Conservation (phyloP, 2,797 vertebrate species). For the Acridotheres tristis region DNA sequence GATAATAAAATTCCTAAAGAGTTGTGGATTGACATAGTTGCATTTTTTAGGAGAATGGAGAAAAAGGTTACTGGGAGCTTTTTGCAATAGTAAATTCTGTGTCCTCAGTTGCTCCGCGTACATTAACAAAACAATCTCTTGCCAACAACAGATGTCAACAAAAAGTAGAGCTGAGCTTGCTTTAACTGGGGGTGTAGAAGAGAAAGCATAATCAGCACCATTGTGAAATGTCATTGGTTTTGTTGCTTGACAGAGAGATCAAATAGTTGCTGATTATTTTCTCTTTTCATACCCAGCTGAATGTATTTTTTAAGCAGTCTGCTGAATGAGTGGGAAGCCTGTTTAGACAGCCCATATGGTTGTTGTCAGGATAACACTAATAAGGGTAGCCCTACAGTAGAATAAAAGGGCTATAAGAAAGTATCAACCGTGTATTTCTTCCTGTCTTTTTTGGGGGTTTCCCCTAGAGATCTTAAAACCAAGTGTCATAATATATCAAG, state of each 20-base stretch:
- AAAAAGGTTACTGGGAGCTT: neutral
- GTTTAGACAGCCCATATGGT: neutral
- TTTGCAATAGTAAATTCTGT: neutral
- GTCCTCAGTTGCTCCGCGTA: neutral
- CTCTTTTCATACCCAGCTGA: neutral
- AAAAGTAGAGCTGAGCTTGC: slow-evolving; percentile 1
- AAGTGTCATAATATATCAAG: neutral
- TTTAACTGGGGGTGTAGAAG: neutral
- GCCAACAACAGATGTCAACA: slow-evolving; percentile 23
- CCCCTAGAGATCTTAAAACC: neutral
- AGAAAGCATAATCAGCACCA: slow-evolving; percentile 11
- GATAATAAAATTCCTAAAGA: slow-evolving; percentile 39
- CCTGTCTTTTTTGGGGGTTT: neutral
- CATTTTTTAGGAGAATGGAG: neutral
- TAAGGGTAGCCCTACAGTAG: neutral
- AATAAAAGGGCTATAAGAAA: neutral
- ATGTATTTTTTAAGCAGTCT: slow-evolving; percentile 6
- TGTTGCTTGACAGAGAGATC: slow-evolving; percentile 21
- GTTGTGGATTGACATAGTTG: neutral
- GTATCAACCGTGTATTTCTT: neutral
- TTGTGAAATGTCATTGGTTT: slow-evolving; percentile 30
- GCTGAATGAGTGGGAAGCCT: slow-evolving; percentile 24
- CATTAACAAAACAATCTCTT: neutral
- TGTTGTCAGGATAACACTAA: slow-evolving; percentile 5
- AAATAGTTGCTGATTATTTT: slow-evolving; percentile 35